Evolutionary conservation across 1,140 invertebrate genomes (phyloP), one percentile per base, ranked within the genome.

Genomic region (Zaprionus taronus): DNA sequence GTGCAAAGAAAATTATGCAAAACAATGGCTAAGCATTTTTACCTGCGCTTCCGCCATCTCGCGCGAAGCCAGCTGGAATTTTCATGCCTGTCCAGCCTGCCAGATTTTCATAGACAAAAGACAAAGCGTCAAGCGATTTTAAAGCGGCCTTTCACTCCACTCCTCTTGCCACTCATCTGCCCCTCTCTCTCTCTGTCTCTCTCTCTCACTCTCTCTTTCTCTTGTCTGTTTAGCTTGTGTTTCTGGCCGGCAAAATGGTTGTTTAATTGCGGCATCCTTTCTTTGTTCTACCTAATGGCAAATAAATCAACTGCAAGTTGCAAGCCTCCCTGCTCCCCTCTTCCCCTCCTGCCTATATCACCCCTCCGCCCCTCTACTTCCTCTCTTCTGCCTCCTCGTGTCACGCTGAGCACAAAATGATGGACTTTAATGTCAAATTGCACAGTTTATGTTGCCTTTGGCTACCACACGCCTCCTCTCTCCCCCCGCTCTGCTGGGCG

Each of bases 361-460:
- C 14, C 38, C 2, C 14, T n/a, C 14, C 4, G 6, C 20, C 4
- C 36, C 3, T 34, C 9, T 34, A 11, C 31, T 9, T 34, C 2
- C 9, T 9, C 31, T 34, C 31, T 34, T 0, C 28, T 7, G 28
- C 28, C 28, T 31, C 28, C 31, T 11, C 9, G 9, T 31, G 31
- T 9, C 31, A 31, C 36, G 38, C 24, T 70, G 38, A 72, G 64
- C 73, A 47, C 65, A 53, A 83, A 83, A 87, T 87, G 74, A 87
- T 87, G 81, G 81, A 83, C 78, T 87, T 89, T 89, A 87, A 89
- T 89, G 78, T 81, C 81, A 87, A 81, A 76, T 73, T 83, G 80
- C 72, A 66, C 74, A 79, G 81, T 73, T 80, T 80, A 83, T 72
- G 73, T 56, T 38, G 34, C 47, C 17, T 5, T 17, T 15, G 1